A percentile compares a stretch with the other conserved stretches of the same genome.
Conservation (phyloP, 1,140 invertebrate species). For the Rhysida immarginata region DNA sequence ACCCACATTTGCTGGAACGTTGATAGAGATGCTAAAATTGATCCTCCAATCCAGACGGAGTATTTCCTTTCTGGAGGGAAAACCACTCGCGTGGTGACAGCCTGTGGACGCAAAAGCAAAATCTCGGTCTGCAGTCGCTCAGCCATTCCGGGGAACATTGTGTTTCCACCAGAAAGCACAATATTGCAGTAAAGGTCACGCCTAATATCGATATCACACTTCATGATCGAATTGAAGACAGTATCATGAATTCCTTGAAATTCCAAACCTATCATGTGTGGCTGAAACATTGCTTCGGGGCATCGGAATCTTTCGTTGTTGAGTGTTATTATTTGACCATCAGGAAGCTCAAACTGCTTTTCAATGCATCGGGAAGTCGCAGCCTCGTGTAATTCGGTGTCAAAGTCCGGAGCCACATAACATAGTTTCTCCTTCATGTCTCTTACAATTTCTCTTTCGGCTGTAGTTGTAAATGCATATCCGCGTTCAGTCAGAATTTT, state of each 20-base stretch:
- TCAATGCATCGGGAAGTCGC: constrained; percentile 29
- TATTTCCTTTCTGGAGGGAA: constrained; percentile 39
- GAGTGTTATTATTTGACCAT: constrained; percentile 37
- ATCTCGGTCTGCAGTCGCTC: constrained; percentile 38
- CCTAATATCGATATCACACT: constrained; percentile 34
- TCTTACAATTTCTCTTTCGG: constrained; percentile 36
- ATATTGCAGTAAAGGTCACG: constrained; percentile 39
- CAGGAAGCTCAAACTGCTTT: constrained; percentile 5
- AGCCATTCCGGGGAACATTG: constrained; percentile 38
- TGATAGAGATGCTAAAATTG: constrained; percentile 30
- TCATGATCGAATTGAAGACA: constrained; percentile 49
- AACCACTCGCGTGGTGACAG: constrained; percentile 41
- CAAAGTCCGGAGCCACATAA: constrained; percentile 30
- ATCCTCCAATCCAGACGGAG: constrained; percentile 36
- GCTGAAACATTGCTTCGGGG: constrained; percentile 33
- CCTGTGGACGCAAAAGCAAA: constrained; percentile 32
- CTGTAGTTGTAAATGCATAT: constrained; percentile 39
- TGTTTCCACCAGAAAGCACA: constrained; percentile 39
- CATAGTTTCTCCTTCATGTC: constrained; percentile 34
- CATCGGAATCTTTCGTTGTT: constrained; percentile 40
- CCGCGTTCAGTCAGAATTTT: constrained; percentile 41
- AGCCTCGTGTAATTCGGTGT: constrained; percentile 34
- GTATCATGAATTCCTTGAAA: constrained; percentile 35
- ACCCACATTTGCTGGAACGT: constrained; percentile 38
- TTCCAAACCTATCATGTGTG: constrained; percentile 31